Percentiles rank a stretch among this genome's conserved stretches.
phyloP scores from a whole-genome alignment of 2,888 invertebrate genomes.

The Abrostola triplasia region DNA sequence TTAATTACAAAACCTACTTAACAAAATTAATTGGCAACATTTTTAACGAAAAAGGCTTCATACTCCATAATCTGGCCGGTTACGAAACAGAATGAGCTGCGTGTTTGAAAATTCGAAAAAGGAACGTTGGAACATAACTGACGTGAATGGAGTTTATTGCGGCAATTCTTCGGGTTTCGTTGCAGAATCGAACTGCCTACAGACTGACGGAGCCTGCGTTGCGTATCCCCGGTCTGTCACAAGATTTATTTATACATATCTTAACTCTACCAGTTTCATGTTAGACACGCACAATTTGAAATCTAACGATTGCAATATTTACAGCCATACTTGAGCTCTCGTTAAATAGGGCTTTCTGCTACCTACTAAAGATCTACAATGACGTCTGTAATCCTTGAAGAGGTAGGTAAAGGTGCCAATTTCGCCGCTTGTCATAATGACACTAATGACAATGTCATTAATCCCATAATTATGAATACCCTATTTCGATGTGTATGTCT shows the following conservation, averaged over 20 bases:
- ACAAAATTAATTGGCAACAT: conserved; percentile 16
- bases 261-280: background rate
- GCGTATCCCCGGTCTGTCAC: conserved; percentile 25
- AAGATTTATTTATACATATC: conserved; percentile 17
- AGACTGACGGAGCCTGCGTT: conserved; percentile 25
- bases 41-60: conserved; percentile 20
- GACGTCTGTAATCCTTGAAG: no score
- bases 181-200: conserved; percentile 33
- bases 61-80: conserved; percentile 21
- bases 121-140: conserved; percentile 42
- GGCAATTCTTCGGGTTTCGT: conserved; percentile 42
- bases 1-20: conserved; percentile 17
- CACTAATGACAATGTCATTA: no score
- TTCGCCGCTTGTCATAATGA: no score
- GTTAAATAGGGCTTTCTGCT: no score
- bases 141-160: conserved; percentile 46
- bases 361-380: no score
- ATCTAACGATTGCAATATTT: background rate
- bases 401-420: no score
- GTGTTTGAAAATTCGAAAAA: conserved; percentile 44
- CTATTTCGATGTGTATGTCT: no score
- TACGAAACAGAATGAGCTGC: conserved; percentile 38
- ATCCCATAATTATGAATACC: no score
- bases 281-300: no score
- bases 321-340: background rate